phyloP scores from a whole-genome alignment of 2,888 invertebrate genomes.

The Lasioglossum malachurum region DNA sequence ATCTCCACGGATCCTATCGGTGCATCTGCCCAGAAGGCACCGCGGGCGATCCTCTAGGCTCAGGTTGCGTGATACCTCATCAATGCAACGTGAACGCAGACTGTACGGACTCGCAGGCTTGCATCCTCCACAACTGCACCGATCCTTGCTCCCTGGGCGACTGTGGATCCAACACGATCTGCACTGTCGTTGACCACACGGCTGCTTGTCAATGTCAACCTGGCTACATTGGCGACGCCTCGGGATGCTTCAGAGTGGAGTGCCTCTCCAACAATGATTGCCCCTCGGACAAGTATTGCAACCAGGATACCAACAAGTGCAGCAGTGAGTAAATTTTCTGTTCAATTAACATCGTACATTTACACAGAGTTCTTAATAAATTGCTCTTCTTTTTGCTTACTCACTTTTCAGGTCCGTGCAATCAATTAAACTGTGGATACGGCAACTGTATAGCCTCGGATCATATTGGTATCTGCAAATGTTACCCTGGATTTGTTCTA shows the following conservation, averaged over 20 bases:
- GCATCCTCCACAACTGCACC: conserved; percentile 91
- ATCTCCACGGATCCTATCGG: conserved; percentile 92
- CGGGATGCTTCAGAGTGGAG: conserved; percentile 96
- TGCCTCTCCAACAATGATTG: conserved; percentile 93
- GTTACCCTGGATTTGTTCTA: conserved; percentile 91
- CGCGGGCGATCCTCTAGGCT: conserved; percentile 90
- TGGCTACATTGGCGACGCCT: conserved; percentile 93
- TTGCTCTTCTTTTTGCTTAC: background rate
- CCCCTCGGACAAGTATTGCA: conserved; percentile 90
- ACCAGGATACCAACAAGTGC: conserved; percentile 91
- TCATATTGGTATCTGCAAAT: conserved; percentile 91
- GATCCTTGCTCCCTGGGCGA: conserved; percentile 91
- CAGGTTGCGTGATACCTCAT: conserved; percentile 91
- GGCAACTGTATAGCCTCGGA: conserved; percentile 91
- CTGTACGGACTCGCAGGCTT: conserved; percentile 91
- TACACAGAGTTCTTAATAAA: background rate
- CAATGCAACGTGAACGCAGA: conserved; percentile 91
- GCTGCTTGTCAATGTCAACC: conserved; percentile 92
- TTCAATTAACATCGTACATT: background rate
- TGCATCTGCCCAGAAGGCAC: conserved; percentile 93
- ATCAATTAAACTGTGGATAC: conserved; percentile 91
- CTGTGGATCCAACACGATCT: conserved; percentile 92
- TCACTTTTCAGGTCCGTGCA: conserved; percentile 90
- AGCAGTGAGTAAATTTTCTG: conserved; percentile 86
- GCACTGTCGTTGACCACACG: conserved; percentile 90